Base-by-base conservation (phyloP, 2,113 vertebrate genomes). In the Mixornis gularis region DNA sequence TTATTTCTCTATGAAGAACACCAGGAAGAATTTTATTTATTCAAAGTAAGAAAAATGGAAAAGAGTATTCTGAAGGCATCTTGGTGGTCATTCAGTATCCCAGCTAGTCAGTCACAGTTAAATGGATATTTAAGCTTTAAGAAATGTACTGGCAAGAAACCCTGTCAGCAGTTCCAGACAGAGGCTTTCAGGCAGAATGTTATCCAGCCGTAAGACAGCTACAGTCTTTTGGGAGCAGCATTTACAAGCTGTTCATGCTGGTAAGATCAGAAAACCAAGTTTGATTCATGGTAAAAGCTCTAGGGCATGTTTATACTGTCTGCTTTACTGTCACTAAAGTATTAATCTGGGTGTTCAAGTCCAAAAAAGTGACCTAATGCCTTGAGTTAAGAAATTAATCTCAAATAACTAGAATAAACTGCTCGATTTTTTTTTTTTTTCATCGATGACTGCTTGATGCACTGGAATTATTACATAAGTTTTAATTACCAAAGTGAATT, bases 241-340 rank as follows among this genome's bases (percentile, higher is more conserved):
- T 96, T 96, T 96, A 96, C 89, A 95, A 96, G 87, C 87, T 95
- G 92, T 89, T 96, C 92, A 73, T 96, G 89, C 84, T 95, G 94
- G 84, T 94, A 89, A 82, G 74, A 93, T 94, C 89, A 92, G 84
- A 82, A 96, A 96, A 95, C 85, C 66, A 87, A 92, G 63, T 85
- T 90, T 94, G 95, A 96, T 93, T 93, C 80, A 51, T 93, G 87
- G 71, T 83, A 91, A 93, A 96, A 93, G 92, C 94, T 91, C 81
- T 85, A 91, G 87, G 95, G 81, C 66, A 70, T 85, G 85, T 85
- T 95, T 94, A 96, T 89, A 73, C 81, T 92, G 43, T 92, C 84
- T 87, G 43, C 92, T 91, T 96, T 91, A 77, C 84, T 87, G 81
- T 77, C 89, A 85, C 62, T 81, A 11, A 94, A 92, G 74, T 93